Base-by-base conservation (phyloP, 2,888 invertebrate genomes). In the Galerucella nymphaeae region DNA sequence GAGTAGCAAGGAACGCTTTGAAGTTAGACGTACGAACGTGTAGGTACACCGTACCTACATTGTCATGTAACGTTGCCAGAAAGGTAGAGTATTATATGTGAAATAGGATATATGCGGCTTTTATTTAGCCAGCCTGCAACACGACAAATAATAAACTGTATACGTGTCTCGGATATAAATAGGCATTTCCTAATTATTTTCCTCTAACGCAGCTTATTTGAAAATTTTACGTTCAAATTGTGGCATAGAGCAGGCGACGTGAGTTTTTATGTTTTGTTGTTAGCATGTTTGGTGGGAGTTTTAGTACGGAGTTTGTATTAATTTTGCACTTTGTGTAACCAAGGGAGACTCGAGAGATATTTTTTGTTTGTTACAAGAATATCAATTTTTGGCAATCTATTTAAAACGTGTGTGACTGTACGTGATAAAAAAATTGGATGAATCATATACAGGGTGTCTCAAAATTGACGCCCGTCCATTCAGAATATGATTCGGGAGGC, bases 121-220 rank as follows among this genome's bases (percentile, higher is more conserved):
- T 69, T 69, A 74, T 74, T 71, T 71, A 71, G 58, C 65, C 65
- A 58, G 58, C 62, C 69, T 59, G 59, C 64, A 67, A 42, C 55
- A 66, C 66, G 57, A 66, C 61, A 74, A 74, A 71, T 74, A 74
- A 74, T 74, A 74, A 74, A 69, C 68, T 62, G 65, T 53, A 55
- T 57, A 74, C 74, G 74, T 74, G 74, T 61, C 58, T 65, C 55
- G 74, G 61, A 67, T 74, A 64, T 66, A 71, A 73, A 73, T 66
- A 70, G 62, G 67, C 66, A 41, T 48, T 62, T 66, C 38, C 73
- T 73, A 70, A 73, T 73, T 73, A 70, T 73, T 70, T 73, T 50
- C 62, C 62, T 70, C 62, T 70, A 69, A 72, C 57, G 38, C 59
- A 69, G 59, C 69, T 65, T 72, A 68, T 68, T 68, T 64, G 64